These are phyloP conservation scores for Anguilla pacifica DNA, from an alignment of 2,797 vertebrate species.

Conservation along the genomic window DNA sequence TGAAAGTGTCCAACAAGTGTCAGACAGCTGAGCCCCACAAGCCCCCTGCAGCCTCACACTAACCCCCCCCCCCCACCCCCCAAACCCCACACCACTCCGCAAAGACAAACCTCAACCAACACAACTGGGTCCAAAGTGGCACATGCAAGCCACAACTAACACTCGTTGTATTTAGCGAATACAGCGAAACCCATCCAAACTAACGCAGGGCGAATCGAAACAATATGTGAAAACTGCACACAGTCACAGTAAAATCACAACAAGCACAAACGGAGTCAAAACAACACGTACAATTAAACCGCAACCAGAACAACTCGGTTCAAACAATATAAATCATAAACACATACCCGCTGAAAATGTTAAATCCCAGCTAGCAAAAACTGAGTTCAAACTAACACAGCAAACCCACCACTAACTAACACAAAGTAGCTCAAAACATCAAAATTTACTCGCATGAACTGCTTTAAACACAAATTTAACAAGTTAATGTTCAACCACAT, in stretches of 20 bases:
- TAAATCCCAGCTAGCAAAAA: background rate
- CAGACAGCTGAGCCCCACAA: conserved; percentile 9
- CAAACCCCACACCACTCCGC: background rate
- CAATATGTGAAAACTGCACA: background rate
- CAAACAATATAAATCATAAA: background rate
- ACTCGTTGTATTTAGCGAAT: background rate
- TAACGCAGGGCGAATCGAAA: background rate
- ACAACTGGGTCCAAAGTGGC: background rate
- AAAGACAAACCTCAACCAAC: background rate
- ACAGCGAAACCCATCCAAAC: background rate
- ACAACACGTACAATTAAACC: background rate
- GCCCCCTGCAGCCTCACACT: background rate
- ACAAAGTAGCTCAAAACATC: background rate
- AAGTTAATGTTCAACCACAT: background rate
- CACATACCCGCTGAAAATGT: background rate
- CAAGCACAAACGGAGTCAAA: background rate
- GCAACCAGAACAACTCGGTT: background rate
- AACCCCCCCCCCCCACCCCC: background rate
- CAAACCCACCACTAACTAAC: background rate
- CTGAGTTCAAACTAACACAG: background rate
- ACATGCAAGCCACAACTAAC: background rate
- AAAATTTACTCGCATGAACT: background rate
- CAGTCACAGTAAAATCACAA: background rate
- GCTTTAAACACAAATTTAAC: background rate
- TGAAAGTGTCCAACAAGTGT: conserved; percentile 27